These are phyloP conservation scores for Helicoverpa zea DNA, from an alignment of 1,140 invertebrate genomes.

Conservation along the genomic window DNA sequence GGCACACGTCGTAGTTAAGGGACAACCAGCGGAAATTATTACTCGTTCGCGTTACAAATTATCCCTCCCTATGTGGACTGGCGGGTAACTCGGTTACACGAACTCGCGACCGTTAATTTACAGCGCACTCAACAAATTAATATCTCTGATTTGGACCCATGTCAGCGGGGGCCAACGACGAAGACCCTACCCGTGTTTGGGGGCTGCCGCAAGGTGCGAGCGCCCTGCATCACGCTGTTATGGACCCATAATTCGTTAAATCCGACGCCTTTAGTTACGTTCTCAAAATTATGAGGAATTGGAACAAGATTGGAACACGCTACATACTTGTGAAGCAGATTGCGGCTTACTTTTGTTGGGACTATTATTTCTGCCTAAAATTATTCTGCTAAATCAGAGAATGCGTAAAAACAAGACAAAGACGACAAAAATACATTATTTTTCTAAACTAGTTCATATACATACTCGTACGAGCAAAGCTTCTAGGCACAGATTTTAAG, in stretches of 20 bases:
- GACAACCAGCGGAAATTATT: conserved; percentile 72
- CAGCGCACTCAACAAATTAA: conserved; percentile 82
- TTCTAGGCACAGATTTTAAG: too few species aligned
- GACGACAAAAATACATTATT: too few species aligned
- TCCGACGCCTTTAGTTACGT: background rate
- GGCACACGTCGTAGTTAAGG: conserved; percentile 58
- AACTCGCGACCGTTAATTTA: conserved; percentile 79
- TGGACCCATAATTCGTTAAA: background rate
- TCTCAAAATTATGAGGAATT: background rate
- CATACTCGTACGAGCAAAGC: too few species aligned
- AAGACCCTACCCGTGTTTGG: conserved; percentile 53
- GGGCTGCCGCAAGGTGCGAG: conserved; percentile 41
- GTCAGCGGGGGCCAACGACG: conserved; percentile 68
- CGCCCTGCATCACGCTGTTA: conserved; percentile 30
- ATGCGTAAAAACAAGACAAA: too few species aligned
- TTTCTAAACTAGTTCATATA: too few species aligned
- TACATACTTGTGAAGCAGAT: too few species aligned
- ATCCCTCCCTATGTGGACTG: conserved; percentile 62
- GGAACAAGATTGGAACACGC: too few species aligned
- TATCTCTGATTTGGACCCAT: conserved; percentile 83
- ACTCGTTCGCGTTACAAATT: conserved; percentile 76
- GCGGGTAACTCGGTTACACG: conserved; percentile 71
- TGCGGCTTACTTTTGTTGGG: too few species aligned
- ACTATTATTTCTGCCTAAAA: too few species aligned
- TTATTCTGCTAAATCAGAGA: too few species aligned